These are phyloP conservation scores for Neoseiulus cucumeris DNA, from an alignment of 1,140 invertebrate species.

Conservation along the genomic window DNA sequence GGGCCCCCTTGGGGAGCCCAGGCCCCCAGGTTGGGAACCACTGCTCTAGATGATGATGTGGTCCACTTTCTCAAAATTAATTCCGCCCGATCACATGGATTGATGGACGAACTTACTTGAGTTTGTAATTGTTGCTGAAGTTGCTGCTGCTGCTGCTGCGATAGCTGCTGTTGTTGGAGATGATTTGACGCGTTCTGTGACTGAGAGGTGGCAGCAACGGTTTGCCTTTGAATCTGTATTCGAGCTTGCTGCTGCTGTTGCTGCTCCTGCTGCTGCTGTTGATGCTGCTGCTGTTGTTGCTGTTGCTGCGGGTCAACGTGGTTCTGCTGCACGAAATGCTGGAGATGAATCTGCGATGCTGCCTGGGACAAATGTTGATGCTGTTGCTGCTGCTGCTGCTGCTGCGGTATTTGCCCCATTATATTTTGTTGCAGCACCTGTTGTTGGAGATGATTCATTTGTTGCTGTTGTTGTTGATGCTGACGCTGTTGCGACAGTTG, in stretches of 20 bases:
- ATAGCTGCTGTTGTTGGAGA: background rate
- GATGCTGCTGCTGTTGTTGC: background rate
- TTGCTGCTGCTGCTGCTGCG: background rate
- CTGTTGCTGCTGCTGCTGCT: background rate
- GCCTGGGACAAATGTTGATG: background rate
- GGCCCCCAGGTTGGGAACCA: no score
- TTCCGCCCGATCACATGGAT: no score
- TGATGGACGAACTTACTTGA: no score
- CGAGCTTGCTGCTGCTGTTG: background rate
- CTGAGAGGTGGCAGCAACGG: background rate
- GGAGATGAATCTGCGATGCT: background rate
- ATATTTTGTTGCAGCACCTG: background rate
- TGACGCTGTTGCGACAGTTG: background rate
- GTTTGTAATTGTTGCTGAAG: background rate
- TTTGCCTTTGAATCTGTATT: background rate
- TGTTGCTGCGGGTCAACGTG: background rate
- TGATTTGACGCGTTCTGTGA: background rate
- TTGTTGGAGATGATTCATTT: background rate
- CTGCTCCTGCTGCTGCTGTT: conserved; percentile 7
- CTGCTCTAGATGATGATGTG: no score
- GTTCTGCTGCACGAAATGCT: conserved; percentile 1
- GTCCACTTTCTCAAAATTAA: no score
- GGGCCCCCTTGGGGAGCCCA: no score
- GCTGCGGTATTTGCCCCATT: background rate
- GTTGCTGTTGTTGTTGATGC: background rate